Base-by-base conservation (phyloP, 2,797 vertebrate species). In the Tarsius wallacei region DNA sequence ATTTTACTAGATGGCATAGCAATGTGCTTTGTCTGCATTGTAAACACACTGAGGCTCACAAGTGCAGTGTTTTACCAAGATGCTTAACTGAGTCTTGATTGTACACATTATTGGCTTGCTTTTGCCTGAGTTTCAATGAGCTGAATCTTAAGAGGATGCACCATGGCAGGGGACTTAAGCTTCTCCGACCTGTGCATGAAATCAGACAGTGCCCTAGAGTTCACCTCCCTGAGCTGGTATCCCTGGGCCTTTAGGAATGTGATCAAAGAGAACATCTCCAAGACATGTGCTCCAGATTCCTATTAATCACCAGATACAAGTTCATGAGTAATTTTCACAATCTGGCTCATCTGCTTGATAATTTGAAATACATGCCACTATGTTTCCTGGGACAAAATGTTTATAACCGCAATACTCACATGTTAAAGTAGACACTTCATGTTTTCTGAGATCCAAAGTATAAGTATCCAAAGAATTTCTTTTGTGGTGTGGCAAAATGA, bases 401-500 rank as follows among this genome's bases (percentile, higher is more conserved):
- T 57, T 74, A 7, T 33, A 49, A n/a, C 31, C 21, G 7, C 31
- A 19, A 82, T 57, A 49, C 4, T 9, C 11, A 24, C n/a, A 11
- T 33, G 51, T 53, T 74, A 36, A 64, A 70, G 82, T 15, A 57
- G 28, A 7, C 15, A 53, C 13, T 42, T 26, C 49, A n/a, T 76
- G 70, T 73, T 71, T 92, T 28, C 95, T 87, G 74, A 87, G 64
- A 22, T 26, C 31, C n/a, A 83, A 14, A n/a, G 31, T 64, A 33
- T 15, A 17, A 24, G 57, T 15, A 11, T n/a, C n/a, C n/a, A n/a
- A n/a, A n/a, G n/a, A n/a, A n/a, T n/a, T n/a, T n/a, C n/a, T n/a
- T n/a, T 28, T 73, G 19, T 85, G 16, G 4, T 51, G 26, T 16
- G 33, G 14, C 70, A 90, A 78, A 63, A 91, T 36, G 0, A 83